A percentile compares a stretch with the other conserved stretches of the same genome.
phyloP scores from a whole-genome alignment of 2,888 invertebrate species.

The Lordiphosa fenestrarum region DNA sequence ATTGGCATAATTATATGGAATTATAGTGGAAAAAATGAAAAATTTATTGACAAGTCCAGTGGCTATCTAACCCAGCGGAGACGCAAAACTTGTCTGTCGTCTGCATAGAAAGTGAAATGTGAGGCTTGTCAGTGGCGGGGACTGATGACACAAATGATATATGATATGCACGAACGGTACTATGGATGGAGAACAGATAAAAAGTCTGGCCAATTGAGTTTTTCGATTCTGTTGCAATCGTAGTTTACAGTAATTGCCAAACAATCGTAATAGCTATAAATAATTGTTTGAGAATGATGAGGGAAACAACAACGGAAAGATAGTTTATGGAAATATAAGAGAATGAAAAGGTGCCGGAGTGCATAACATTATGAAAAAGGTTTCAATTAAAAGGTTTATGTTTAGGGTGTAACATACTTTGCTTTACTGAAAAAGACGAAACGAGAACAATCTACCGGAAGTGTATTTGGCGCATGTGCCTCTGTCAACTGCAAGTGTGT shows the following conservation, averaged over 20 bases:
- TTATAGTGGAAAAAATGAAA: conserved; percentile 30
- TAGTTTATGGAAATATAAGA: background rate
- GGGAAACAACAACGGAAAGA: background rate
- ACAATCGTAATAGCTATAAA: conserved; percentile 29
- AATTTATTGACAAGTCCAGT: conserved; percentile 34
- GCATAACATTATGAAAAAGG: too few species aligned
- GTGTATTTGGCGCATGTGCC: too few species aligned
- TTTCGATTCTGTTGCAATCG: conserved; percentile 26
- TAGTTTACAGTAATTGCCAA: conserved; percentile 20
- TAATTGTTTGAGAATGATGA: conserved; percentile 10
- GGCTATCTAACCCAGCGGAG: conserved; percentile 41
- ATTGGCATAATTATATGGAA: conserved; percentile 57
- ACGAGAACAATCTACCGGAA: too few species aligned
- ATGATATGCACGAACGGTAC: background rate
- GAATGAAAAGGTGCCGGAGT: background rate
- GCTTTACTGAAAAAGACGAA: too few species aligned
- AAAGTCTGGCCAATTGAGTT: conserved; percentile 30
- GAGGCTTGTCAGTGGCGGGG: conserved; percentile 25
- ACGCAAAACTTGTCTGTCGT: conserved; percentile 22
- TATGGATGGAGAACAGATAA: conserved; percentile 4
- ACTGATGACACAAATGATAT: conserved; percentile 2
- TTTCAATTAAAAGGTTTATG: too few species aligned
- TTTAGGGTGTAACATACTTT: too few species aligned
- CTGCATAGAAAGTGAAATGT: conserved; percentile 49
- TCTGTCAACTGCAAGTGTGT: too few species aligned